Conservation (phyloP, 1,140 invertebrate species). For the Ceratina australensis region DNA sequence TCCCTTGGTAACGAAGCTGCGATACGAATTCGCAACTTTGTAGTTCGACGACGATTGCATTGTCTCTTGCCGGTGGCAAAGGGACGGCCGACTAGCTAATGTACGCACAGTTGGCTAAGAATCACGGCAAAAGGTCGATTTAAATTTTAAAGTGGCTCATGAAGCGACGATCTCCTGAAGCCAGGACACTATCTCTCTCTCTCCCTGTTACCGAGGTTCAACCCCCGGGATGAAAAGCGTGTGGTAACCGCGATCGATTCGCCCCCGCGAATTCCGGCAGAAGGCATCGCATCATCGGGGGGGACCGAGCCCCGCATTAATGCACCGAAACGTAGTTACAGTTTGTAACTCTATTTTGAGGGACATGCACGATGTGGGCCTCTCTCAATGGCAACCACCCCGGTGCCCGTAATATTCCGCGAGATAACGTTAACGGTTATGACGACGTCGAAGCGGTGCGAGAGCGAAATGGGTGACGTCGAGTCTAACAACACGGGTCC, state of each 20-base stretch:
- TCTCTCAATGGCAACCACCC: neutral
- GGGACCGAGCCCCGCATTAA: constrained; percentile 69
- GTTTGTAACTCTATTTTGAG: constrained; percentile 77
- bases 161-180: constrained; percentile 42
- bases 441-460: constrained; percentile 48
- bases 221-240: constrained; percentile 49
- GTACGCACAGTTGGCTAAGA: neutral
- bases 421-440: constrained; percentile 57
- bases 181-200: constrained; percentile 14
- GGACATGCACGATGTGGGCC: constrained; percentile 63
- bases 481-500: neutral
- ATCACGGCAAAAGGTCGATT: constrained; percentile 40
- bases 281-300: constrained; percentile 31
- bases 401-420: constrained; percentile 67
- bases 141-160: constrained; percentile 52
- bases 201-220: constrained; percentile 13
- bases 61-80: constrained; percentile 3
- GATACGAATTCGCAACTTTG: constrained; percentile 25
- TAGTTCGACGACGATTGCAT: neutral
- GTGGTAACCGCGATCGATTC: constrained; percentile 71
- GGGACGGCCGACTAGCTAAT: constrained; percentile 15
- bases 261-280: constrained; percentile 60
- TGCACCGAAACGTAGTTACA: constrained; percentile 78
- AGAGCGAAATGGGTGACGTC: neutral
- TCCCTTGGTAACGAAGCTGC: constrained; percentile 1